phyloP scores from a whole-genome alignment of 2,113 vertebrate species.

The Coracopsis vasa region DNA sequence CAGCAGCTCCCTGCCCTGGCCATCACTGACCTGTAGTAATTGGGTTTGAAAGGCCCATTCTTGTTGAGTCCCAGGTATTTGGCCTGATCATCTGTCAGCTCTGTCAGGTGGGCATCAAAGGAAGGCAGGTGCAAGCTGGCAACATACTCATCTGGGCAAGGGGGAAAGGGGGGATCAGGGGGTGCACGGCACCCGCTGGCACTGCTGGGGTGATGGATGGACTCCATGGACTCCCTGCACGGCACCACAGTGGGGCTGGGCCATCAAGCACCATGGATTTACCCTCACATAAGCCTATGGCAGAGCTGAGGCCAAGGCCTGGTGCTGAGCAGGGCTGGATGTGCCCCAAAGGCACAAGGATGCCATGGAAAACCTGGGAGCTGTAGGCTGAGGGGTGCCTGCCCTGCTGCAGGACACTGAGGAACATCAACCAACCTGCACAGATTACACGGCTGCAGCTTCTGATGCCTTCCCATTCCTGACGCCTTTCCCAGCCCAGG shows the following conservation, averaged over 20 bases:
- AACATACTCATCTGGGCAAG: constrained; percentile 81
- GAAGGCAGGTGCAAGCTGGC: constrained; percentile 86
- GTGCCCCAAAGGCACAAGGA: background rate
- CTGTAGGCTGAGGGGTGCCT: background rate
- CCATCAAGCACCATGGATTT: accelerated
- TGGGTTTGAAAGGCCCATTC: constrained; percentile 87
- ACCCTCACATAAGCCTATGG: accelerated
- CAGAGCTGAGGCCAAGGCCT: background rate
- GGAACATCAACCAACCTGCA: background rate
- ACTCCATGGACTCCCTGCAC: accelerated
- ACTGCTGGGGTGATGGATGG: accelerated
- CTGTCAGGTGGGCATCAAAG: constrained; percentile 85
- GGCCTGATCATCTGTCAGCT: constrained; percentile 84
- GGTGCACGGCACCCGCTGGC: accelerated
- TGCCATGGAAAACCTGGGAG: background rate
- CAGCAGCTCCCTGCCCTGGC: background rate
- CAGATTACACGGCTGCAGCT: accelerated
- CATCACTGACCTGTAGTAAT: constrained; percentile 80
- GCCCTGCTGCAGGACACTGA: accelerated
- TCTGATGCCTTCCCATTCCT: background rate
- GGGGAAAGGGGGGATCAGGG: background rate
- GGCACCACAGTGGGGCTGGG: background rate
- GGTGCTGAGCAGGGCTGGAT: background rate
- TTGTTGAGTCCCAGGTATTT: constrained; percentile 88
- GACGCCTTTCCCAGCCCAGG: background rate